phyloP scores from a whole-genome alignment of 37 sponge, comb jelly and placozoan species.

The Petrosia ficiformis region DNA sequence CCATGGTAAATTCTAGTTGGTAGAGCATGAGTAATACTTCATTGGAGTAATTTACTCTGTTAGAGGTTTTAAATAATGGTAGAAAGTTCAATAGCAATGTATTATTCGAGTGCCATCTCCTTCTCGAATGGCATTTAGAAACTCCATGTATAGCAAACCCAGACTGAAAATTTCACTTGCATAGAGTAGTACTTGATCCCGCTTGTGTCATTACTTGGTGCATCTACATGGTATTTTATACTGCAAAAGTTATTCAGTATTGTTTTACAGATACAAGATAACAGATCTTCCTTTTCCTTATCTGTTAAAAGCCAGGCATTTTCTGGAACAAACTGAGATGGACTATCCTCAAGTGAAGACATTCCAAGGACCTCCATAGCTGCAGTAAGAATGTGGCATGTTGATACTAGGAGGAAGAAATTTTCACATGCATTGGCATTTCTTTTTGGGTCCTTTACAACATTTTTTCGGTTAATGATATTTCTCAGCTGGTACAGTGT shows the following conservation, averaged over 20 bases:
- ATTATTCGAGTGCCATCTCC: conserved; percentile 34
- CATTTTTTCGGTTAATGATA: conserved; percentile 43
- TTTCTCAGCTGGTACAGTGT: conserved; percentile 58
- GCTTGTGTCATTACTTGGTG: too few relatives aligned
- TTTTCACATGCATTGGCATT: conserved; percentile 34
- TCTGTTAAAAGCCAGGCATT: not conserved
- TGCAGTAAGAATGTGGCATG: conserved; percentile 35
- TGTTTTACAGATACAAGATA: too few relatives aligned
- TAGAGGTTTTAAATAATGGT: conserved; percentile 18
- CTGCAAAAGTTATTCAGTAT: too few relatives aligned
- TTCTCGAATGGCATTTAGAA: conserved; percentile 22
- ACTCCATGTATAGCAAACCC: conserved; percentile 30
- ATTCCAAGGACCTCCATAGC: conserved; percentile 37
- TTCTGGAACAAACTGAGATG: conserved; percentile 10
- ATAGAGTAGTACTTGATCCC: conserved; percentile 19
- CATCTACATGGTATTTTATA: too few relatives aligned
- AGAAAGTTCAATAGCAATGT: conserved; percentile 17
- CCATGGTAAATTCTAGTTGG: not conserved
- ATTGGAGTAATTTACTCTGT: conserved; percentile 18
- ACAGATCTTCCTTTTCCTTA: not conserved
- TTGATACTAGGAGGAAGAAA: conserved; percentile 18
- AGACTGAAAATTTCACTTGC: conserved; percentile 11
- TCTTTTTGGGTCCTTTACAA: conserved; percentile 1
- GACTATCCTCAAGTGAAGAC: too few relatives aligned
- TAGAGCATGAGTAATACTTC: conserved; percentile 16